phyloP scores from a whole-genome alignment of 2,797 vertebrate genomes.

The Pipistrellus nathusii region DNA sequence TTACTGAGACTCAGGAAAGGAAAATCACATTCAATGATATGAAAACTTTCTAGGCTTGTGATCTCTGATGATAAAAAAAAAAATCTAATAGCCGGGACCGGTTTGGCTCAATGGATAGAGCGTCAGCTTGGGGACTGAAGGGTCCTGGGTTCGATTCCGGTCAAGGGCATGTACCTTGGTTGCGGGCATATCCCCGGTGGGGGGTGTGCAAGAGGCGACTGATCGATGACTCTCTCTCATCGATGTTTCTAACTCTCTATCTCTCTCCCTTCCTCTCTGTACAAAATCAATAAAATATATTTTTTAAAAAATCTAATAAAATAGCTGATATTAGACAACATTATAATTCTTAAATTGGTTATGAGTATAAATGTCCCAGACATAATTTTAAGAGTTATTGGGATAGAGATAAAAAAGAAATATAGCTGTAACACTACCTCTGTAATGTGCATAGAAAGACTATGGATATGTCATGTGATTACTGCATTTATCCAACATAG shows the following conservation, averaged over 20 bases:
- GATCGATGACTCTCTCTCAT: no score
- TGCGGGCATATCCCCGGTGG: no score
- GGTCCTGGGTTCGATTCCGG: no score
- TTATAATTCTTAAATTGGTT: constrained; percentile 2
- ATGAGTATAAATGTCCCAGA: background rate
- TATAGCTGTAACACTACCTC: background rate
- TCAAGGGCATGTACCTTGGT: no score
- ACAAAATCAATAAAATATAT: no score
- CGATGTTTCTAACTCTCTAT: no score
- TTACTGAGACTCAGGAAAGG: constrained; percentile 35
- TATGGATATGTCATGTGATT: background rate
- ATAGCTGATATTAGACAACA: background rate
- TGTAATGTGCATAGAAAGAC: background rate
- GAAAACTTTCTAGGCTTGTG: background rate
- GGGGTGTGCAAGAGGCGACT: no score
- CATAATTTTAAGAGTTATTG: constrained; percentile 44
- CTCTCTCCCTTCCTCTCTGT: no score
- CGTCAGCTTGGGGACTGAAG: no score
- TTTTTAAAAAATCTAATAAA: background rate
- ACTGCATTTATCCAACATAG: background rate
- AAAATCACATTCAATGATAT: background rate
- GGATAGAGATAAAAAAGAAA: background rate
- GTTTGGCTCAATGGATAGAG: no score
- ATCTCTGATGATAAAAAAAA: background rate
- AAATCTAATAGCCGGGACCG: no score